Conservation (phyloP, 2,113 vertebrate genomes). For the Oryctolagus cuniculus region DNA sequence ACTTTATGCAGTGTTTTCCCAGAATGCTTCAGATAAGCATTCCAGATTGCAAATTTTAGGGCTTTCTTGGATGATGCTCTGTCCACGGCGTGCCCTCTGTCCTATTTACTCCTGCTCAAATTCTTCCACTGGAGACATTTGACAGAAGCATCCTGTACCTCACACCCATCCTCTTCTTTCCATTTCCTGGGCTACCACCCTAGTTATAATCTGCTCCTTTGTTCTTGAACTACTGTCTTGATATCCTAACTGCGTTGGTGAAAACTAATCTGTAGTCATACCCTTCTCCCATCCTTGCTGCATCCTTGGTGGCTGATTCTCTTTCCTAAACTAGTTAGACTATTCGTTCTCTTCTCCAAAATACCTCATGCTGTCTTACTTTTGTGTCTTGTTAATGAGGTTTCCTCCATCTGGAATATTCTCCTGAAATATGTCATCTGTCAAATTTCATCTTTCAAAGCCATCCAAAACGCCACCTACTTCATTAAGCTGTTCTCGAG, state of each 20-base stretch:
- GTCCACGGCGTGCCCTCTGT: background rate
- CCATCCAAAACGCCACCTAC: constrained; percentile 47
- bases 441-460: constrained; percentile 58
- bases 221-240: constrained; percentile 17
- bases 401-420: constrained; percentile 51
- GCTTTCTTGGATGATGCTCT: background rate
- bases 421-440: constrained; percentile 67
- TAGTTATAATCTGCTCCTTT: background rate
- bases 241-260: background rate
- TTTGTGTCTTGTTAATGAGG: constrained; percentile 63
- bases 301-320: background rate
- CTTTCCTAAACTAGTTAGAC: background rate
- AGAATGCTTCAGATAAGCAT: background rate
- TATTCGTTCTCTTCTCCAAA: background rate
- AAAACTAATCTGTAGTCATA: background rate
- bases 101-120: background rate
- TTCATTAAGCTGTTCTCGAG: constrained; percentile 61
- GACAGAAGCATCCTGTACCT: background rate
- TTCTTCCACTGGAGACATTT: background rate
- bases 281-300: background rate
- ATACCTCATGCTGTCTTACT: background rate
- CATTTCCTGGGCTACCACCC: background rate
- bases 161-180: background rate
- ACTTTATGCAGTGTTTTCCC: background rate
- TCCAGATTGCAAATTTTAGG: background rate